Evolutionary conservation across 1,140 invertebrate genomes (phyloP).

Genomic region (Aleiodes sp.): DNA sequence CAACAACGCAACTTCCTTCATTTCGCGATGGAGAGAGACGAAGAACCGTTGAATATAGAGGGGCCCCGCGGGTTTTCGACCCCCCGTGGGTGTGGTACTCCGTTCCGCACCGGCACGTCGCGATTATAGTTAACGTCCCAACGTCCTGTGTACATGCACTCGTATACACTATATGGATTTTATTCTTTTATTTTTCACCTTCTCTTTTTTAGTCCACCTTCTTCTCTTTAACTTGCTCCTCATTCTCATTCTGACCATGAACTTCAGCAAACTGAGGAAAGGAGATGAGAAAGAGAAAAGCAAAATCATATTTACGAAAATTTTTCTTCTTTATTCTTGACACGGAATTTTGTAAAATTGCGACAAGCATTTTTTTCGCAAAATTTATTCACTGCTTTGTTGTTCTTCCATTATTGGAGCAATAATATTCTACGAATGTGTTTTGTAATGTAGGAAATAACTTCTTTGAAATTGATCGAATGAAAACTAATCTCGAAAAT

Average conservation of each 20-base stretch:
- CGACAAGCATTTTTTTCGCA: no score
- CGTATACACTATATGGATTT: slow-evolving; percentile 20
- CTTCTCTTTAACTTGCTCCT: not conserved
- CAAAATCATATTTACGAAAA: no score
- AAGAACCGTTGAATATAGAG: slow-evolving; percentile 4
- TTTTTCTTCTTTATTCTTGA: not conserved
- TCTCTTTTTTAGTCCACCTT: not conserved
- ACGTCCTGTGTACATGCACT: slow-evolving; percentile 21
- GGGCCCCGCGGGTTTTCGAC: slow-evolving; percentile 30
- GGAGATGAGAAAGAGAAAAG: no score
- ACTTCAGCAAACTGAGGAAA: no score
- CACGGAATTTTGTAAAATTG: not conserved
- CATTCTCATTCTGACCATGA: slow-evolving; percentile 15
- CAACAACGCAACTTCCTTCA: slow-evolving; percentile 1
- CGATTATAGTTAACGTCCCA: slow-evolving; percentile 32
- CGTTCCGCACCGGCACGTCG: slow-evolving; percentile 39
- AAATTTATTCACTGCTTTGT: no score
- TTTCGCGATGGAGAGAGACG: not conserved
- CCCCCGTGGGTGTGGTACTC: slow-evolving; percentile 53
- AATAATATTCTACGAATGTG: no score
- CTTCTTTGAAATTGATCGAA: not conserved
- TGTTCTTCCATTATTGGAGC: no score
- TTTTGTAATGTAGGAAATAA: no score
- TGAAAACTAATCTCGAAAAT: not conserved
- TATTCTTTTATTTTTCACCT: slow-evolving; percentile 18